Percentiles rank a stretch among this genome's conserved stretches.
phyloP scores from a whole-genome alignment of 30 jellyfish, hydroid and myxozoan genomes.

The Aurelia sp. region DNA sequence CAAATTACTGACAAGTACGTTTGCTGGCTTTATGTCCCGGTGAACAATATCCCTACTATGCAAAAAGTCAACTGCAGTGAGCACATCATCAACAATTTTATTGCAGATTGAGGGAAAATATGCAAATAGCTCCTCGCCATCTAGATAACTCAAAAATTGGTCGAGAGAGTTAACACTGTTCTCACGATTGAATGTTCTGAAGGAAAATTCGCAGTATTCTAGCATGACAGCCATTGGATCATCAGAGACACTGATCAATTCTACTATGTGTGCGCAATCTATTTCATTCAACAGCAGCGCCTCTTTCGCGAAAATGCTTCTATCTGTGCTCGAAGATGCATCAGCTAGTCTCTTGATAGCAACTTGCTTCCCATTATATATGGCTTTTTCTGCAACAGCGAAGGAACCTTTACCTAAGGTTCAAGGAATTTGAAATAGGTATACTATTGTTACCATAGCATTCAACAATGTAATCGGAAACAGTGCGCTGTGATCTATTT shows the following conservation, averaged over 20 bases:
- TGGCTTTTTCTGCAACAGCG: conserved; percentile 40
- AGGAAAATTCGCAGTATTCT: conserved; percentile 39
- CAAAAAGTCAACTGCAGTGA: no score
- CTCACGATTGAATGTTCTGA: conserved; percentile 42
- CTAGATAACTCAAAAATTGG: conserved; percentile 8
- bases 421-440: background rate
- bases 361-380: conserved; percentile 2
- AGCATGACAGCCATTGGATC: conserved; percentile 47
- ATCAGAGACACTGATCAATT: conserved; percentile 26
- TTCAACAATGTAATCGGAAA: no score
- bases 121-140: conserved; percentile 21
- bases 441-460: no score
- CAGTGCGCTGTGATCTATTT: no score
- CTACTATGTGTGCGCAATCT: conserved; percentile 20
- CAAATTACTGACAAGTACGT: conserved; percentile 37
- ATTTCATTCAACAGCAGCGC: conserved; percentile 26
- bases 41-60: conserved; percentile 27
- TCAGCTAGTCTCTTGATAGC: conserved; percentile 34
- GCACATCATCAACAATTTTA: background rate
- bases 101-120: conserved; percentile 26
- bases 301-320: conserved; percentile 31
- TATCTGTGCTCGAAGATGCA: background rate
- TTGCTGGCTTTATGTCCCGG: conserved; percentile 58
- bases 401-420: conserved; percentile 36
- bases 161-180: conserved; percentile 20